phyloP scores from a whole-genome alignment of 1,140 invertebrate species.

The Physella acuta region DNA sequence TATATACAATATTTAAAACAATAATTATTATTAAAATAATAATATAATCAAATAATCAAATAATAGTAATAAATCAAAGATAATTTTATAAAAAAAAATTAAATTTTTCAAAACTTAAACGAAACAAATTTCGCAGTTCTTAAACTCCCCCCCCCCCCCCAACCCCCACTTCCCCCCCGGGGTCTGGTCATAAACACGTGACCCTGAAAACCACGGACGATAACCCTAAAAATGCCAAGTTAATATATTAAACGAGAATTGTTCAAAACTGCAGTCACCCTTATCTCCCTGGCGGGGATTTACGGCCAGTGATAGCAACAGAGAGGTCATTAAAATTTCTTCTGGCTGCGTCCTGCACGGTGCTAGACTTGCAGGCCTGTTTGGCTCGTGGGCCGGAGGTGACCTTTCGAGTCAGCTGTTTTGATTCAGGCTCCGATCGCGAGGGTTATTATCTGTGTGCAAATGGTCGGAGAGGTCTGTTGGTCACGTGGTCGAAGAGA shows the following conservation, averaged over 20 bases:
- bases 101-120: no score
- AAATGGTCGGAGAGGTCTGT: no score
- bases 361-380: background rate
- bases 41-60: no score
- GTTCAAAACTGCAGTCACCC: background rate
- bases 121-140: no score
- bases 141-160: no score
- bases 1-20: no score
- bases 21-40: no score
- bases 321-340: constrained; percentile 9
- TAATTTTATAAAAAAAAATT: no score
- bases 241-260: constrained; percentile 14
- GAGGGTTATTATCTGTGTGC: no score
- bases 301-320: constrained; percentile 2
- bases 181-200: background rate
- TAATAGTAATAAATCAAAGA: no score
- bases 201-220: background rate
- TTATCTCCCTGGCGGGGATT: constrained; percentile 10
- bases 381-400: background rate
- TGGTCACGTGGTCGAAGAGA: no score
- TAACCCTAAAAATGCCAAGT: constrained; percentile 11
- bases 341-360: background rate
- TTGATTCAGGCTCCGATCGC: constrained; percentile 1
- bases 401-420: background rate
- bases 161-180: no score